phyloP scores from a whole-genome alignment of 2,888 invertebrate species.

The Acronicta leporina region DNA sequence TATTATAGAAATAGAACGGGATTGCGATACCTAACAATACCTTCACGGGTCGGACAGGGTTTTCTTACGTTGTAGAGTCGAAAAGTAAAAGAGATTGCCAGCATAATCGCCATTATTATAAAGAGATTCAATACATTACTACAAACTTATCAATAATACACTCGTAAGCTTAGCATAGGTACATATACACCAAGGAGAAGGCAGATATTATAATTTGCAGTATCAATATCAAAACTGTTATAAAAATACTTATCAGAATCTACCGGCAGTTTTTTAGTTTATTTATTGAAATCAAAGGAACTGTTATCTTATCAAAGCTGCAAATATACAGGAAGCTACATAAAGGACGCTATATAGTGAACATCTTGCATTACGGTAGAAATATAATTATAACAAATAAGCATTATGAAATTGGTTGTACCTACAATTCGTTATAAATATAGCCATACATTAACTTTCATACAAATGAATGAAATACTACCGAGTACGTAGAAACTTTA shows the following conservation, averaged over 20 bases:
- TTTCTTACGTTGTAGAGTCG: not conserved
- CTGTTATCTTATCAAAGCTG: constrained; percentile 55
- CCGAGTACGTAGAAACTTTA: constrained; percentile 53
- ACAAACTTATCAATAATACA: constrained; percentile 21
- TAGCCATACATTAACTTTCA: constrained; percentile 40
- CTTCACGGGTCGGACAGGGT: too few species aligned
- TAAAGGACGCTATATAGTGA: constrained; percentile 41
- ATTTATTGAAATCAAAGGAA: constrained; percentile 45
- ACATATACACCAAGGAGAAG: constrained; percentile 27
- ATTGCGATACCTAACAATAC: too few species aligned
- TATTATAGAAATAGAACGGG: too few species aligned
- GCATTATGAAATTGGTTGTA: too few species aligned
- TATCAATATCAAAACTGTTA: too few species aligned
- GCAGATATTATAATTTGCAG: constrained; percentile 21
- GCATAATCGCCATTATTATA: constrained; percentile 7
- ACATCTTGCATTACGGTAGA: too few species aligned
- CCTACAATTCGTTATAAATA: too few species aligned
- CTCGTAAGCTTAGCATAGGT: constrained; percentile 18
- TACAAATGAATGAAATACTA: constrained; percentile 58
- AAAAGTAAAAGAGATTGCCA: constrained; percentile 4
- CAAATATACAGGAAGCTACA: constrained; percentile 1
- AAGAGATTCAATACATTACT: constrained; percentile 35
- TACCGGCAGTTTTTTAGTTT: constrained; percentile 24
- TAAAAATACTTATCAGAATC: constrained; percentile 42
- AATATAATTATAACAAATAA: too few species aligned